Percentiles rank a stretch among this genome's conserved stretches.
phyloP scores from a whole-genome alignment of 1,140 invertebrate genomes.

The Bombus difficillimus region DNA sequence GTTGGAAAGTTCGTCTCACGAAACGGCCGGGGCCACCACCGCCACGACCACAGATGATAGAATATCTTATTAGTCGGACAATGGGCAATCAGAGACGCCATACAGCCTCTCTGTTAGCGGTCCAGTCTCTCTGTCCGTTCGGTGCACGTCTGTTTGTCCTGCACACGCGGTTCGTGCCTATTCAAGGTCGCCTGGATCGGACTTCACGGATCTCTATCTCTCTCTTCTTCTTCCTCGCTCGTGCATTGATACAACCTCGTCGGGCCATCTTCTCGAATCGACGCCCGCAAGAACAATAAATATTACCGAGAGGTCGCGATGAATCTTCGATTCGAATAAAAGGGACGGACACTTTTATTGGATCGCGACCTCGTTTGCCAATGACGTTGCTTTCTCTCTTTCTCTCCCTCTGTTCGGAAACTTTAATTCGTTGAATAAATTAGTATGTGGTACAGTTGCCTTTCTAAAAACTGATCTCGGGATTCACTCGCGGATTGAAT shows the following conservation, averaged over 20 bases:
- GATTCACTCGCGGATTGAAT: background rate
- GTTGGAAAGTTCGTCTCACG: constrained; percentile 55
- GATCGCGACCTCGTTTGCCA: background rate
- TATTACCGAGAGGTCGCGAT: background rate
- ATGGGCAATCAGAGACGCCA: constrained; percentile 80
- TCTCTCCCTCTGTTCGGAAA: background rate
- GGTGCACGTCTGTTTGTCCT: constrained; percentile 63
- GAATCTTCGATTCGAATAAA: background rate
- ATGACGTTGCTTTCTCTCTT: background rate
- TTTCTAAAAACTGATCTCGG: background rate
- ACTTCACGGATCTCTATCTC: background rate
- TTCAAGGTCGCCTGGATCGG: constrained; percentile 61
- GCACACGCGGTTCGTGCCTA: constrained; percentile 46
- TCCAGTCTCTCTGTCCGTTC: constrained; percentile 64
- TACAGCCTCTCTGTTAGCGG: constrained; percentile 76
- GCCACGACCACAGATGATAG: constrained; percentile 73
- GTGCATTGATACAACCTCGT: background rate
- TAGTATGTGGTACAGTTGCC: background rate
- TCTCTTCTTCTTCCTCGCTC: background rate
- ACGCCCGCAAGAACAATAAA: constrained; percentile 41
- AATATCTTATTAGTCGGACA: constrained; percentile 82
- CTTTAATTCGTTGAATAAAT: background rate
- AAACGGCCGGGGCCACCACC: constrained; percentile 61
- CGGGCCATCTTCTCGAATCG: constrained; percentile 23
- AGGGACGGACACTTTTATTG: background rate